Evolutionary conservation across 2,113 vertebrate species (phyloP), one percentile per base, ranked within the genome.

Genomic region (Morone chrysops): DNA sequence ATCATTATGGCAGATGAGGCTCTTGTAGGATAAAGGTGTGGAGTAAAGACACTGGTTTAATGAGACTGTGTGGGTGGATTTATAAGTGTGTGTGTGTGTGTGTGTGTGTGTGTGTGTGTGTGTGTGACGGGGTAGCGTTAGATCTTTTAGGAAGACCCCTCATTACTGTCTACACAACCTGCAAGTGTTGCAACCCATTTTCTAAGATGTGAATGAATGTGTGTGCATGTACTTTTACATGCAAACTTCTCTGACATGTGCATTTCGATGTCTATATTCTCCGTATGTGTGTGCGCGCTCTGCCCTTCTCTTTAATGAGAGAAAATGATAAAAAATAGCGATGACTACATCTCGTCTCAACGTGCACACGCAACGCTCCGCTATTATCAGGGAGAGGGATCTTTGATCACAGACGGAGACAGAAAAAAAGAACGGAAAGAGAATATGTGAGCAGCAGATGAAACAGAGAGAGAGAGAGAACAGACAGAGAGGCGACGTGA

Each of bases 321-420:
- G 67, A 73, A 78, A 84, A 90, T 87, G 85, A 93, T 88, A 53
- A 84, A 47, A 69, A 83, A 80, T 20, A 75, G 75, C 1, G 14
- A 67, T 83, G 17, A 18, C 69, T 75, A 22, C 68, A 81, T 59
- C 41, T 66, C 67, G 54, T 45, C 53, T 78, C 69, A 8, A 10
- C 50, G 4, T 8, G 6, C 36, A 8, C 65, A 53, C 75, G 41
- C 68, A 72, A 68, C 20, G 14, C 78, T 80, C 60, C 61, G 50
- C 82, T 72, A 77, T 90, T 93, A 94, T 85, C 84, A 74, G 60
- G 54, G 59, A 86, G 70, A 77, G 61, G 60, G 62, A 92, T 89
- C 89, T 92, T 85, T 92, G 92, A 94, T 94, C 91, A 88, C 72
- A 87, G 86, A 72, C 17, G 22, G 66, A 83, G 73, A 75, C 45